Evolutionary conservation across 1,140 invertebrate genomes (phyloP), one percentile per base, ranked within the genome.

Genomic region (Muscidifurax raptorellus): DNA sequence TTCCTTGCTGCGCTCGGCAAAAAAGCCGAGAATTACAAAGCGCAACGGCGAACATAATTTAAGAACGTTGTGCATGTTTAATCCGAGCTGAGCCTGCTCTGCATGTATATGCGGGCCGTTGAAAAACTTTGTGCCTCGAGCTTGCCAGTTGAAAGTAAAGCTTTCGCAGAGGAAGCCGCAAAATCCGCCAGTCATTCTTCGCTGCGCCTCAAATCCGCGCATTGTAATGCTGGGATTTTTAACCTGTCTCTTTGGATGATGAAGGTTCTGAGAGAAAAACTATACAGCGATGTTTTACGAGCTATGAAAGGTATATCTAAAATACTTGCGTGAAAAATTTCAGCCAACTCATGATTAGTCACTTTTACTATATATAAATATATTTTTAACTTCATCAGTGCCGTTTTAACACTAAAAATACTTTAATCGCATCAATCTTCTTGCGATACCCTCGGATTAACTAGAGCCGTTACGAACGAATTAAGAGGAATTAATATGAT

Each of bases 51-150:
- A 30, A 69, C 12, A 69, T 69, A 69, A 69, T 69, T 69, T 27
- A 69, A 28, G 27, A 30, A 30, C 67, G 67, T 69, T 10, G 25
- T 27, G 67, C 67, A 69, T 69, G 67, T 69, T 69, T 69, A 69
- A 69, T 69, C 28, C 67, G 28, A 7, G 10, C 25, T 28, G 15
- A 2, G 28, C 27, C 7, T 69, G 52, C 52, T 67, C 27, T 67
- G 2, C 18, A n/a, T 67, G n/a, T 67, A 67, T 67, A 67, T 28
- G 3, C 25, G 25, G n/a, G n/a, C 1, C 7, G 10, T 10, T 10
- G n/a, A 67, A 25, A n/a, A 27, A n/a, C 27, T 67, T 67, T 25
- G 5, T 28, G 25, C 13, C 28, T 28, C 25, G 67, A 69, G 67
- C 9, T 69, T 40, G 36, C 36, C 5, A 6, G 32, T 36, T 36